These are phyloP conservation scores for Orestias chungarensis DNA, from an alignment of 2,797 vertebrate genomes.

Conservation along the genomic window DNA sequence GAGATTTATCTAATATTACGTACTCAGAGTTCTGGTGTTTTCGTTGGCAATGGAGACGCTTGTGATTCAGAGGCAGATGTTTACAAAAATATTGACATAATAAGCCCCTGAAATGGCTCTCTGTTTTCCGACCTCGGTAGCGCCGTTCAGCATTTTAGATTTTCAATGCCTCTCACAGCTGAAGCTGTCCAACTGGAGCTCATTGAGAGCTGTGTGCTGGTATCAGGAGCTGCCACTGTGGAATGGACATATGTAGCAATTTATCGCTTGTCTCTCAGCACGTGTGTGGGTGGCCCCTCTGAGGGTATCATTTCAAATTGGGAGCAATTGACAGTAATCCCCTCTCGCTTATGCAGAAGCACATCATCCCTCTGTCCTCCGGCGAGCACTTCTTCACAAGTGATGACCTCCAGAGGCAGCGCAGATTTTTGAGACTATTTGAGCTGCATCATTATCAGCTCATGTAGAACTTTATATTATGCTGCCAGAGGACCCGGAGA, in stretches of 20 bases:
- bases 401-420: slow-evolving; percentile 47
- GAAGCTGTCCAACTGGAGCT: slow-evolving; percentile 31
- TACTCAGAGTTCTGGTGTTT: slow-evolving; percentile 3
- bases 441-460: slow-evolving; percentile 59
- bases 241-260: slow-evolving; percentile 78
- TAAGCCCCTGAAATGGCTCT: slow-evolving; percentile 4
- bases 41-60: slow-evolving; percentile 2
- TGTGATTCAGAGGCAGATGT: slow-evolving; percentile 1
- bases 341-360: slow-evolving; percentile 66
- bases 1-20: slow-evolving; percentile 2
- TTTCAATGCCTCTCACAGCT: slow-evolving; percentile 21
- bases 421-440: slow-evolving; percentile 26
- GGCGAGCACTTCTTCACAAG: slow-evolving; percentile 46
- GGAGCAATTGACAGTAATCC: slow-evolving; percentile 80
- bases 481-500: slow-evolving; percentile 34
- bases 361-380: slow-evolving; percentile 54
- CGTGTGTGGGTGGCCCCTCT: slow-evolving; percentile 73
- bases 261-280: slow-evolving; percentile 76
- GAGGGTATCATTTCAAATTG: slow-evolving; percentile 78
- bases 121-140: slow-evolving; percentile 6
- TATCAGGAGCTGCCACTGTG: slow-evolving; percentile 62
- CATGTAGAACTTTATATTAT: slow-evolving; percentile 20
- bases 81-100: slow-evolving; percentile 10
- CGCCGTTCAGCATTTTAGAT: slow-evolving; percentile 18
- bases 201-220: slow-evolving; percentile 46